Evolutionary conservation across 2,113 vertebrate genomes (phyloP), one percentile per base, ranked within the genome.

Genomic region (Polyodon spathula): DNA sequence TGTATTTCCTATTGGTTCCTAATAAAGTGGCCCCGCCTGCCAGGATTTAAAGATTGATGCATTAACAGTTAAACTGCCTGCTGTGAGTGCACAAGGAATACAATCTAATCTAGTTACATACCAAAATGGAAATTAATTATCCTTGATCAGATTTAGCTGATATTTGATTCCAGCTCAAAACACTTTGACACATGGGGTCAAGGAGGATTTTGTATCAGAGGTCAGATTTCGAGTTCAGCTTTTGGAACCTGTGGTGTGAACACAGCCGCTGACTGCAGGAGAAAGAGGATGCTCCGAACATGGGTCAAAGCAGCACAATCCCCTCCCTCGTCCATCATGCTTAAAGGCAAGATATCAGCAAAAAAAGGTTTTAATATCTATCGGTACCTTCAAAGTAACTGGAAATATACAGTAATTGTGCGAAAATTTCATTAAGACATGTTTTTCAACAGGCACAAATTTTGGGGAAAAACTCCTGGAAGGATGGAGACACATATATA

Each of bases 331-430:
- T 54, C 66, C 62, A 61, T 54, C 71, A 67, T 58, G 59, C 62
- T 72, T 66, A 16, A 48, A 67, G 56, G 68, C 70, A 64, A 41
- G 59, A 67, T 78, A 78, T 79, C 76, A 73, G 73, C 78, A 68
- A 71, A 68, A 80, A 78, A 67, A 64, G 67, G 73, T 51, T 66
- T 68, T 70, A 65, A 60, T 70, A 75, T 64, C 63, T 67, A 63
- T 75, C 56, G 65, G 48, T 43, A 58, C 60, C 67, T 75, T 81
- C 76, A 73, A 79, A 78, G 75, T 65, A 52, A 59, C 43, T 62
- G 54, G 54, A 54, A 69, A 50, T 7, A 16, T 61, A n/a, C 5
- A 51, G 62, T 72, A 67, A 46, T 62, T 63, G 67, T 55, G 39
- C 12, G 43, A 68, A 37, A 63, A 38, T 60, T 50, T 50, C 58